phyloP scores from a whole-genome alignment of 2,113 vertebrate species.

The Corvus cornix region DNA sequence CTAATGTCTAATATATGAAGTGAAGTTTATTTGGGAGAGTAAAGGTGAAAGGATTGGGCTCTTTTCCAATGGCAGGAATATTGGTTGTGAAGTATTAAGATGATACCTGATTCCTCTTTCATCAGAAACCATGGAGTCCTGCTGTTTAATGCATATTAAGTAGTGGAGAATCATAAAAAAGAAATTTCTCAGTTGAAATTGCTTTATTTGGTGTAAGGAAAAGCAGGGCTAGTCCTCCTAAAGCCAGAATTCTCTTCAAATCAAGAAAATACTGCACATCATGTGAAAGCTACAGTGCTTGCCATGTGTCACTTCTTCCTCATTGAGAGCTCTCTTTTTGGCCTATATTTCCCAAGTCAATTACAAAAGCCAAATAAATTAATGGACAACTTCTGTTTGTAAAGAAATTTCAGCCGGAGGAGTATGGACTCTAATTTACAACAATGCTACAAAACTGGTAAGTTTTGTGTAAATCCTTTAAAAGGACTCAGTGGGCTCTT shows the following conservation, averaged over 20 bases:
- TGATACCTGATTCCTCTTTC: background rate
- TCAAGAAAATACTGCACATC: background rate
- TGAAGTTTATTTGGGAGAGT: background rate
- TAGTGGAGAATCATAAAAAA: background rate
- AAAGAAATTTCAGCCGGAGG: background rate
- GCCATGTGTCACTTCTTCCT: background rate
- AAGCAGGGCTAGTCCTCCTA: background rate
- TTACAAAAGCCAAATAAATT: constrained; percentile 3
- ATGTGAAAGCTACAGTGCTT: background rate
- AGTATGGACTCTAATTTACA: constrained; percentile 21
- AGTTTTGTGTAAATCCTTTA: constrained; percentile 58
- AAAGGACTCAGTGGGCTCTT: constrained; percentile 54
- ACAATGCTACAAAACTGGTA: constrained; percentile 25
- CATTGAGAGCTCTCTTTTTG: background rate
- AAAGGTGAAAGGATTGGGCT: background rate
- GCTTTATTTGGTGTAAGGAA: background rate
- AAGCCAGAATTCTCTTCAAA: background rate
- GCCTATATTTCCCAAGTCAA: background rate
- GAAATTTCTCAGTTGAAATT: background rate
- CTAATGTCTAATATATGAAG: background rate
- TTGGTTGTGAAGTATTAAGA: background rate
- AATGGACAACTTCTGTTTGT: constrained; percentile 5
- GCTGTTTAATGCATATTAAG: constrained; percentile 15
- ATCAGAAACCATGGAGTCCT: background rate
- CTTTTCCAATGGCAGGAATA: background rate